Evolutionary conservation across 2,797 vertebrate genomes (phyloP).

Genomic region (Thaleichthys pacificus): DNA sequence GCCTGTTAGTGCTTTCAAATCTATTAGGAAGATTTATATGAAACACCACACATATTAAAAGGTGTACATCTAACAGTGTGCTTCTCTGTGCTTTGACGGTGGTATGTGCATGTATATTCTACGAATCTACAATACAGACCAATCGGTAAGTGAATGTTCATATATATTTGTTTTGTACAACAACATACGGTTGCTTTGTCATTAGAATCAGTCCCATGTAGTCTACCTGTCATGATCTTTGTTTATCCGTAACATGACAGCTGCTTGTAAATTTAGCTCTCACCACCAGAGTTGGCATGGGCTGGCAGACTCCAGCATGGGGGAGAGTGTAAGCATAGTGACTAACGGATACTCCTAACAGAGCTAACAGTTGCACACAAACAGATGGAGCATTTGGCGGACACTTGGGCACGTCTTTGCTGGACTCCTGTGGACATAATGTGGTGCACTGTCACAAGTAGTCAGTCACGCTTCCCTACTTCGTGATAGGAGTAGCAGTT

Average conservation of each 20-base stretch:
- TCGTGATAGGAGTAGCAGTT: slow-evolving; percentile 33
- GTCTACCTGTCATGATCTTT: neutral
- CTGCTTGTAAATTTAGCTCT: slow-evolving; percentile 82
- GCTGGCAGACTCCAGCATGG: slow-evolving; percentile 54
- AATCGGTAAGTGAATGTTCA: no score
- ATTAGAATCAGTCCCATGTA: no score
- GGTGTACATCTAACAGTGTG: slow-evolving; percentile 37
- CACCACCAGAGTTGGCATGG: slow-evolving; percentile 69
- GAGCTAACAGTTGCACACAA: slow-evolving; percentile 48
- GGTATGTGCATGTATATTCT: neutral
- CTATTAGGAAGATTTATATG: slow-evolving; percentile 59
- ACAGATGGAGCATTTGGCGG: slow-evolving; percentile 79
- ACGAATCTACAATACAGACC: no score
- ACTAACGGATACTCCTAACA: slow-evolving; percentile 61
- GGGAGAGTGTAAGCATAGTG: slow-evolving; percentile 57
- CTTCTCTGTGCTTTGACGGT: slow-evolving; percentile 4
- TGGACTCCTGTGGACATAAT: slow-evolving; percentile 66
- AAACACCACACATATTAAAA: slow-evolving; percentile 46
- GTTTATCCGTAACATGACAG: slow-evolving; percentile 59
- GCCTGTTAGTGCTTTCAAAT: slow-evolving; percentile 60
- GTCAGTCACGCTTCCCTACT: slow-evolving; percentile 66
- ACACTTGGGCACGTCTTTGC: slow-evolving; percentile 55
- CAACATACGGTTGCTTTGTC: no score
- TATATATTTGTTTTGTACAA: no score
- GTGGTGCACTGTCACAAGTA: slow-evolving; percentile 66